Conservation (phyloP, 2,797 vertebrate genomes). For the Thripadectes ignobilis region DNA sequence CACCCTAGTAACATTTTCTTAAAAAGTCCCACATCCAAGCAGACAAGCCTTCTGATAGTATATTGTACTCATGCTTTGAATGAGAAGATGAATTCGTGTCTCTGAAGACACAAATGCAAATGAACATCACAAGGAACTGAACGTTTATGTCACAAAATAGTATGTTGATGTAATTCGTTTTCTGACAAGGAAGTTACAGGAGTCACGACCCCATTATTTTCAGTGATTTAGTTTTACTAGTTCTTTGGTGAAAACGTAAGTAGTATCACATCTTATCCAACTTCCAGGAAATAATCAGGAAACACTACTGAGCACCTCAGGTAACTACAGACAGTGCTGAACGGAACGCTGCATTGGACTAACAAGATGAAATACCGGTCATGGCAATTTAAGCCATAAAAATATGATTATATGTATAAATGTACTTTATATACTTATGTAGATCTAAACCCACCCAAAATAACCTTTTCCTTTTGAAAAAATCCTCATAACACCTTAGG, state of each 20-base stretch:
- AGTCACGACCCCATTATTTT: neutral
- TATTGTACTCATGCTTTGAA: neutral
- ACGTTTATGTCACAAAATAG: neutral
- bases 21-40: neutral
- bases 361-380: neutral
- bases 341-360: accelerated
- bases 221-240: neutral
- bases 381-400: neutral
- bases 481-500: neutral
- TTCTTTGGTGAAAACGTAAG: neutral
- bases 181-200: neutral
- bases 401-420: accelerated
- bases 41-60: neutral
- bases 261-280: neutral
- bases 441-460: neutral
- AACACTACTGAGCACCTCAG: accelerated
- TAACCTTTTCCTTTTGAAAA: neutral
- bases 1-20: neutral
- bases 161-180: accelerated
- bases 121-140: neutral
- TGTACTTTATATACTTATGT: neutral
- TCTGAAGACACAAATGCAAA: neutral
- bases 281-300: neutral
- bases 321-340: accelerated
- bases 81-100: neutral